Conservation (phyloP, 1,140 invertebrate species). For the Drosophila kepulauana region DNA sequence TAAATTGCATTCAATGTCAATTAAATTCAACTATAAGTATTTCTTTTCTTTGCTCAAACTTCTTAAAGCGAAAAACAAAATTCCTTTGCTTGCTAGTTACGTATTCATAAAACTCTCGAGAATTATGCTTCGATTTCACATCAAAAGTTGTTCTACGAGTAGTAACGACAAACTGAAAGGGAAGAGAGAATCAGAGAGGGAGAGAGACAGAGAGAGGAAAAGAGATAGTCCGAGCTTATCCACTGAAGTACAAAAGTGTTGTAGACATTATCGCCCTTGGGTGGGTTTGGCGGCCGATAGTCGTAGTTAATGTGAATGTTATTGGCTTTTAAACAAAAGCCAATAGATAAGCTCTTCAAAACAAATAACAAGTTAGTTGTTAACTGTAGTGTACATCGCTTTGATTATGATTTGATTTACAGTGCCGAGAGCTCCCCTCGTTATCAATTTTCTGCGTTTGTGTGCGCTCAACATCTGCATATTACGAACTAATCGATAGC, state of each 20-base stretch:
- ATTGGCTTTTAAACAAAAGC: constrained; percentile 49
- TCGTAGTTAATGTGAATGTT: constrained; percentile 36
- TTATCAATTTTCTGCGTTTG: constrained; percentile 26
- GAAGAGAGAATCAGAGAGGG: too few relatives aligned
- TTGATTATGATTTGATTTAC: constrained; percentile 52
- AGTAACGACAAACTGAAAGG: too few relatives aligned
- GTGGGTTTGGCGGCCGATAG: constrained; percentile 23
- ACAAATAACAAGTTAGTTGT: constrained; percentile 44
- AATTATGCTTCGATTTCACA: constrained; percentile 16
- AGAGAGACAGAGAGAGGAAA: not conserved
- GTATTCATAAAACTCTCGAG: not conserved
- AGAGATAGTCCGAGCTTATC: constrained; percentile 36
- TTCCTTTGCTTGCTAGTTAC: constrained; percentile 1
- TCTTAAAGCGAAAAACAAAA: not conserved
- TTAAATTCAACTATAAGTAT: not conserved
- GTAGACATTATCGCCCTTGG: constrained; percentile 32
- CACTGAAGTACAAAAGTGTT: not conserved
- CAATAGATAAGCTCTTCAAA: constrained; percentile 45
- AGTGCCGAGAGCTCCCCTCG: constrained; percentile 4
- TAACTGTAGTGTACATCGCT: constrained; percentile 34
- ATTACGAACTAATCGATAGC: constrained; percentile 24
- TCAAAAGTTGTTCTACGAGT: too few relatives aligned
- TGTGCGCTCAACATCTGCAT: constrained; percentile 3
- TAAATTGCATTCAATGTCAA: not conserved
- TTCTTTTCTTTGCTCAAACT: not conserved